Evolutionary conservation across 2,113 vertebrate genomes (phyloP).

Genomic region (Plestiodon gilberti): DNA sequence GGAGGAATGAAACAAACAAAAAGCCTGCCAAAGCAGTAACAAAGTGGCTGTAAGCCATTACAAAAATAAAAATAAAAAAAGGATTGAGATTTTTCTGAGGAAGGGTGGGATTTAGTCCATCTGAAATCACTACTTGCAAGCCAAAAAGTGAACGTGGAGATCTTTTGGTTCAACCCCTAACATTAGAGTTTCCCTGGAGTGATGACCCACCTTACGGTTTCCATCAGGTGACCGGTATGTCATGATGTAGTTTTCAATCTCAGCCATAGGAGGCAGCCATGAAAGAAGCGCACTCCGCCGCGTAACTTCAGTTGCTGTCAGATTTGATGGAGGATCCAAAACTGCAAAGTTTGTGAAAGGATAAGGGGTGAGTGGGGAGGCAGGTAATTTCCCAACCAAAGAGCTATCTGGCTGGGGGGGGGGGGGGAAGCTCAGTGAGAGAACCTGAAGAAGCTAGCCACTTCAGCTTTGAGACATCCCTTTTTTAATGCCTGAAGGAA

Average conservation of each 20-base stretch:
- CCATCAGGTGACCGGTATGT: slow-evolving; percentile 89
- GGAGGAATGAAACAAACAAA: neutral
- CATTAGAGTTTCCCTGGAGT: neutral
- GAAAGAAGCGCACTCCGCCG: slow-evolving; percentile 92
- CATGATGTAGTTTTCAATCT: slow-evolving; percentile 96
- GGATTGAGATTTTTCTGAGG: neutral
- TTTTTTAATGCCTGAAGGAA: neutral
- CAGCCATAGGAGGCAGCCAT: slow-evolving; percentile 90
- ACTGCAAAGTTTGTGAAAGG: slow-evolving; percentile 73
- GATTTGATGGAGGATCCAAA: slow-evolving; percentile 90
- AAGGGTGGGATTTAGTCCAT: neutral
- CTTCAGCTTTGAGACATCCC: neutral
- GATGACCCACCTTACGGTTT: slow-evolving; percentile 85
- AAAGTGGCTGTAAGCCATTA: neutral
- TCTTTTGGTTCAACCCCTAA: neutral
- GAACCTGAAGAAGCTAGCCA: neutral
- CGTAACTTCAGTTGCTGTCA: slow-evolving; percentile 93
- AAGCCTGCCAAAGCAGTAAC: neutral
- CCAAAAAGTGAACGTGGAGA: neutral
- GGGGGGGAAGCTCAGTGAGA: neutral
- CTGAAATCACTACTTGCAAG: neutral
- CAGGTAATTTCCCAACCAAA: neutral
- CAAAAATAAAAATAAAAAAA: neutral
- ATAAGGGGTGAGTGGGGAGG: too few species aligned
- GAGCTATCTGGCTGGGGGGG: neutral